phyloP scores from a whole-genome alignment of 2,888 invertebrate species.

The Autographa gamma region DNA sequence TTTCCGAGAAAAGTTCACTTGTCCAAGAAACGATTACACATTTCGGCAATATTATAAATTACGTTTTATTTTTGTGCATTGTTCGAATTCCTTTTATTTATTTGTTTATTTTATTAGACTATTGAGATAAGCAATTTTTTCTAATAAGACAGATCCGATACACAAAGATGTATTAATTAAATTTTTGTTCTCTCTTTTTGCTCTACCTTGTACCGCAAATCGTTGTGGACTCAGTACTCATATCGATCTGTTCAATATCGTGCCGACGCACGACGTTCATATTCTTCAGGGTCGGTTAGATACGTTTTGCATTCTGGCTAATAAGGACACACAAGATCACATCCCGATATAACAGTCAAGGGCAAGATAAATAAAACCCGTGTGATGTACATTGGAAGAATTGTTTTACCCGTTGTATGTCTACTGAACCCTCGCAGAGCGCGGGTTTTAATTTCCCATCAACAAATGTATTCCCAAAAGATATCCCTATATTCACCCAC shows the following conservation, averaged over 20 bases:
- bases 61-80: no score
- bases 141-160: no score
- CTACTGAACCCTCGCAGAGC: no score
- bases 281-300: not conserved
- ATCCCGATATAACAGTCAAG: no score
- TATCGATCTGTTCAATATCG: constrained; percentile 3
- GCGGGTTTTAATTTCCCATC: not conserved
- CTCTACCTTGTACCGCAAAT: not conserved
- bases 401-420: no score
- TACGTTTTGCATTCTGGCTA: not conserved
- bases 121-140: no score
- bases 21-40: not conserved
- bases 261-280: not conserved
- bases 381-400: not conserved
- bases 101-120: no score
- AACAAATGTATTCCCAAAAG: not conserved
- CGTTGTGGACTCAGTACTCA: not conserved
- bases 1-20: constrained; percentile 16
- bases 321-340: not conserved
- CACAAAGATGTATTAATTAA: not conserved
- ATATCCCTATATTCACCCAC: not conserved
- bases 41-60: no score
- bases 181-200: not conserved
- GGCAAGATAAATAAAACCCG: not conserved
- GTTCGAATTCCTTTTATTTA: no score